Evolutionary conservation across 2,113 vertebrate genomes (phyloP).

Genomic region (Dicrurus megarhynchus): DNA sequence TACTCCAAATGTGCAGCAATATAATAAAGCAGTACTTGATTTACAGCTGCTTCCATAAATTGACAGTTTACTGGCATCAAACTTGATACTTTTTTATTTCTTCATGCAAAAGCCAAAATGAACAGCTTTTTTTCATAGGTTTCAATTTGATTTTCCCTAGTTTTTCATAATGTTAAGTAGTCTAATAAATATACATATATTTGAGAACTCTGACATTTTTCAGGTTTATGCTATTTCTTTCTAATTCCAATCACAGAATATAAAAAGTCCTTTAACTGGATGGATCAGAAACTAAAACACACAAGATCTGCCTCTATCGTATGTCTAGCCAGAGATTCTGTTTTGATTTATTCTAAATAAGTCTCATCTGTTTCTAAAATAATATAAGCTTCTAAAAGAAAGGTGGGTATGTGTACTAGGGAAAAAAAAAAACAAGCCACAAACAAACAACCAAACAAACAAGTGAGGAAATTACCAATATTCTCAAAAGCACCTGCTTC

Average conservation of each 20-base stretch:
- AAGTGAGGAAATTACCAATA: not conserved
- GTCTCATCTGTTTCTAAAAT: not conserved
- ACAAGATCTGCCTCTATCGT: not conserved
- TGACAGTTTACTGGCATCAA: not conserved
- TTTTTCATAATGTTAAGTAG: not conserved
- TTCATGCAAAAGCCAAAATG: not conserved
- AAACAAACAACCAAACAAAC: not conserved
- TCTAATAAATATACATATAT: not conserved
- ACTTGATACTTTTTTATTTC: not conserved
- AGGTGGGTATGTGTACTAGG: not conserved
- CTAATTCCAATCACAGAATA: not conserved
- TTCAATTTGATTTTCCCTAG: not conserved
- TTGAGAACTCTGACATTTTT: not conserved
- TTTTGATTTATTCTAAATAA: not conserved
- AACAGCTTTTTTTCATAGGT: not conserved
- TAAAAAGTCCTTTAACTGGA: not conserved
- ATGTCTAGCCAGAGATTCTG: not conserved
- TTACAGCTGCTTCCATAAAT: not conserved
- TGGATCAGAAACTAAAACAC: not conserved
- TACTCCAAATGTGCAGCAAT: not conserved
- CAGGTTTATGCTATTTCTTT: not conserved
- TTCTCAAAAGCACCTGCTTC: not conserved
- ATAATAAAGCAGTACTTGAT: not conserved
- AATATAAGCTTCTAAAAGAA: not conserved
- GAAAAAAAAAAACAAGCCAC: not conserved